Conservation (phyloP, 2,113 vertebrate genomes). For the Dendrocopos noguchii region DNA sequence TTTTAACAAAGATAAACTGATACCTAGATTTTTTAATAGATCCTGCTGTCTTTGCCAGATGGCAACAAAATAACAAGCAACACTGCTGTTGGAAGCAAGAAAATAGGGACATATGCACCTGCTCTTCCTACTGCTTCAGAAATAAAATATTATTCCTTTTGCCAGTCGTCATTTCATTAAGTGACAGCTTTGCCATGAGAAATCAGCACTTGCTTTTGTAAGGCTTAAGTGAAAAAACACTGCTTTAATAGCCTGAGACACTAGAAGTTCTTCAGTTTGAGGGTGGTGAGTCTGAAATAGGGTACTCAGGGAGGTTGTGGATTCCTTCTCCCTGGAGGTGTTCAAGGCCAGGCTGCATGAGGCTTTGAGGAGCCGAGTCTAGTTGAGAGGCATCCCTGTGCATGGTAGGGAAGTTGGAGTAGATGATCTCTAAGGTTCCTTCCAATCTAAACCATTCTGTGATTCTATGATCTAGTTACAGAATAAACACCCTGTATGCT, state of each 20-base stretch:
- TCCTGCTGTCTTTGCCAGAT: slow-evolving; percentile 57
- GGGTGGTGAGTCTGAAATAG: no score
- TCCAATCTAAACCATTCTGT: no score
- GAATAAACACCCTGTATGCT: not conserved
- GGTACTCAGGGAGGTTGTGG: no score
- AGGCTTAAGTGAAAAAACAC: not conserved
- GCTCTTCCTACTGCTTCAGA: slow-evolving; percentile 31
- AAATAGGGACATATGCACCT: slow-evolving; percentile 54
- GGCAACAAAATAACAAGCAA: slow-evolving; percentile 45
- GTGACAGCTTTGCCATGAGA: not conserved
- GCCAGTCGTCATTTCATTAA: not conserved
- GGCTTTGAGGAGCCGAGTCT: no score
- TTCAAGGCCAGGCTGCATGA: no score
- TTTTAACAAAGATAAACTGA: slow-evolving; percentile 36
- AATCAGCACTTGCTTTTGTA: slow-evolving; percentile 18
- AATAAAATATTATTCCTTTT: slow-evolving; percentile 47
- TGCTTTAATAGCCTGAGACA: not conserved
- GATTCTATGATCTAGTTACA: not conserved
- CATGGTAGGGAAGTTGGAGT: no score
- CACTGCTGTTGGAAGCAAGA: slow-evolving; percentile 37
- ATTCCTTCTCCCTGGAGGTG: no score
- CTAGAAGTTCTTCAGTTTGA: no score
- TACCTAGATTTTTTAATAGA: slow-evolving; percentile 30
- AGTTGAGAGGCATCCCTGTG: no score
- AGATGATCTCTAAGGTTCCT: no score